Evolutionary conservation across 2,797 vertebrate species (phyloP).

Genomic region (Enteromius thamalakanensis): DNA sequence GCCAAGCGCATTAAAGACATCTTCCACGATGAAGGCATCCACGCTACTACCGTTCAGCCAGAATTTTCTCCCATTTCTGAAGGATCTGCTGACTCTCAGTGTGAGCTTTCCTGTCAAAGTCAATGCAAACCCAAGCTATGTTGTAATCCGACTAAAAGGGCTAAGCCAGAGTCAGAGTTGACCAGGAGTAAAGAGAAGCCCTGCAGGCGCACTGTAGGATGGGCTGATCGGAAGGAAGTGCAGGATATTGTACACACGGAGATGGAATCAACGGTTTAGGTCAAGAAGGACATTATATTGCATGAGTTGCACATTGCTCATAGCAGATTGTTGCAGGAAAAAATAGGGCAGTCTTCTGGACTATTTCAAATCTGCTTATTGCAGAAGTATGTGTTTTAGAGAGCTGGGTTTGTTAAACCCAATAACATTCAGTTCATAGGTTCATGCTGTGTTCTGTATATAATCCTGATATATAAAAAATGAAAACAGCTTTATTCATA

Average conservation of each 20-base stretch:
- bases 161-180: conserved; percentile 36
- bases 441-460: neutral
- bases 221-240: conserved; percentile 32
- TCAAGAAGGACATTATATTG: neutral
- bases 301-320: conserved; percentile 11
- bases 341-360: conserved; percentile 13
- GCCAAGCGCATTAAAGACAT: conserved; percentile 86
- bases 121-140: conserved; percentile 87
- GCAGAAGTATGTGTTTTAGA: conserved; percentile 8
- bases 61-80: conserved; percentile 82
- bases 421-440: neutral
- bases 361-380: conserved; percentile 19
- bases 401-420: neutral
- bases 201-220: conserved; percentile 23
- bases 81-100: conserved; percentile 69
- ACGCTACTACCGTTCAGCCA: conserved; percentile 87
- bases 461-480: neutral
- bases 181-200: conserved; percentile 18
- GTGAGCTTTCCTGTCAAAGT: conserved; percentile 84
- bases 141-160: conserved; percentile 73
- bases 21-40: conserved; percentile 87
- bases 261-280: conserved; percentile 58
- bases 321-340: neutral
- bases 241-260: conserved; percentile 34
- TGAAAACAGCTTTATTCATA: neutral